These are phyloP conservation scores for Nannoperca australis DNA, from an alignment of 2,797 vertebrate species.

Conservation along the genomic window DNA sequence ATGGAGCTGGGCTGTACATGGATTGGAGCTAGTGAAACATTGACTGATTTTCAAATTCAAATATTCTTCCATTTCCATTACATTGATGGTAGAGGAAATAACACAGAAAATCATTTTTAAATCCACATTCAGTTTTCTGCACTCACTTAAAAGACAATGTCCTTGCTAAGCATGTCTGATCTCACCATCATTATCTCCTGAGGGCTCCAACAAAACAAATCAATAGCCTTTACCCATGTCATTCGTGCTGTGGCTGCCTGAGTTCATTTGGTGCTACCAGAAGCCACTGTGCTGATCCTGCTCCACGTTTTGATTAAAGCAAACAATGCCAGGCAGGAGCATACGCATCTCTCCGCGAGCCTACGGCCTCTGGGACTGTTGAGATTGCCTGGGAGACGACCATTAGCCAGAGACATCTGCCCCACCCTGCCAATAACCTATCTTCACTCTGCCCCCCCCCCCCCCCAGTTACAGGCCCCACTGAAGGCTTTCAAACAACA, in stretches of 20 bases:
- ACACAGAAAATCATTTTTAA: background rate
- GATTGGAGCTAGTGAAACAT: conserved; percentile 29
- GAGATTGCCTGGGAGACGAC: conserved; percentile 63
- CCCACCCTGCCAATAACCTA: conserved; percentile 26
- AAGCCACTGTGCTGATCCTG: conserved; percentile 23
- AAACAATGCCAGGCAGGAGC: conserved; percentile 43
- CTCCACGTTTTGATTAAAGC: conserved; percentile 68
- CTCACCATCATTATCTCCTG: background rate
- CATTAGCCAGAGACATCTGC: conserved; percentile 78
- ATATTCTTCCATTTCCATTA: background rate
- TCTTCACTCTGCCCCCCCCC: conserved; percentile 7
- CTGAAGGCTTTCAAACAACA: conserved; percentile 29
- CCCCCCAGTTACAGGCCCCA: conserved; percentile 36
- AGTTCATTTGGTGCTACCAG: conserved; percentile 14
- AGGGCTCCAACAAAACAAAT: conserved; percentile 34
- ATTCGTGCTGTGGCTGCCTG: conserved; percentile 2
- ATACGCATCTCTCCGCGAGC: conserved; percentile 60
- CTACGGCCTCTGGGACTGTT: conserved; percentile 70
- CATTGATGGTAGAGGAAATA: background rate
- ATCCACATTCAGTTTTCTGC: background rate
- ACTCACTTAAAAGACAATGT: background rate
- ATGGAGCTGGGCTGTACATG: conserved; percentile 42
- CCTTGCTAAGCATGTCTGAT: background rate
- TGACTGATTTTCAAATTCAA: background rate
- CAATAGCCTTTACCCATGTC: background rate